Base-by-base conservation (phyloP, 1,140 invertebrate genomes). In the Ptiloglossa arizonensis region DNA sequence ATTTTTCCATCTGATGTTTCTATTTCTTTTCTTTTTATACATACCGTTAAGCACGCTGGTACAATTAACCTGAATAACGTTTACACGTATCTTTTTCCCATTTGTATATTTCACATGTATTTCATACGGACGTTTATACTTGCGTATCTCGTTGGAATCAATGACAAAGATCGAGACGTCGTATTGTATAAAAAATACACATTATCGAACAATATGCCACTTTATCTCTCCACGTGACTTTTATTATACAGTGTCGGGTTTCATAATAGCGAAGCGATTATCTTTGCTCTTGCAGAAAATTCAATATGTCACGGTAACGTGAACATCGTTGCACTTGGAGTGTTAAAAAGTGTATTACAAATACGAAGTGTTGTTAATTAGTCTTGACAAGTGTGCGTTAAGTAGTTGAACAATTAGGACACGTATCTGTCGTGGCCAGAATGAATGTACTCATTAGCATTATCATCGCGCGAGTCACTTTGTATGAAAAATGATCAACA, bases 351-450 rank as follows among this genome's bases (percentile, higher is more conserved):
- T 4, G 35, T 35, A 48, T 72, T 62, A 50, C 32, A 62, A 50
- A 48, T 44, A 27, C 19, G 11, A n/a, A 22, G 17, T 24, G 56
- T 6, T 22, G 44, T 62, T 62, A 62, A 72, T 72, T 50, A 60
- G 15, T 3, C 29, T 22, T n/a, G 29, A 62, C 46, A 22, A 15
- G 29, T 22, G 57, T 35, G 69, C 38, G 32, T 62, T 62, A 72
- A 48, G 56, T 38, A 15, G 56, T 19, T 46, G 57, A 62, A 50
- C 69, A 72, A 72, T 22, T 72, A 62, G 69, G 27, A 13, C 69
- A 15, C 27, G 57, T 50, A 50, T 38, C 69, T 38, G 27, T 62
- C 69, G 46, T 38, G 60, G 32, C 62, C n/a, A 22, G 57, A 27
- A 38, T 32, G n/a, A 27, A 48, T 50, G 19, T 5, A 5, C 15